phyloP scores from a whole-genome alignment of 1,140 invertebrate species.

The roundworm (Caenorhabditis elegans) region DNA sequence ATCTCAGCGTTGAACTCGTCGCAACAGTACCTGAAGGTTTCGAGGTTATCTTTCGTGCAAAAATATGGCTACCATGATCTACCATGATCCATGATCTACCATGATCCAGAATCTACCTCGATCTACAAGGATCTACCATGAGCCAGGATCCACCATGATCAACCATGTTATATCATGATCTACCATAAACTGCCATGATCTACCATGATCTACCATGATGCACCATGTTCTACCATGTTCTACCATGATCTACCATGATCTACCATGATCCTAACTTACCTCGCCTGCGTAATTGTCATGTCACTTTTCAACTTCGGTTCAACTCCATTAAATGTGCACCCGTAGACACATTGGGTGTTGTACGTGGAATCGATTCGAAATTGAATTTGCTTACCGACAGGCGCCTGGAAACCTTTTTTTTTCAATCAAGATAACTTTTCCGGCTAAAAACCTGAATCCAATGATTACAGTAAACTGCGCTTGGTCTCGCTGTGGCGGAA shows the following conservation, averaged over 20 bases:
- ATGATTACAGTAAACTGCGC: not conserved
- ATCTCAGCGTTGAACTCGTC: constrained; percentile 6
- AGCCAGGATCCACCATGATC: too few relatives aligned
- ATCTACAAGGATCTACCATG: too few relatives aligned
- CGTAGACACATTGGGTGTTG: constrained; percentile 16
- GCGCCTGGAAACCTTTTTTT: not conserved
- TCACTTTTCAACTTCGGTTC: not conserved
- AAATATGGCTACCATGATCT: too few relatives aligned
- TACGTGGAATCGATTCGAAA: not conserved
- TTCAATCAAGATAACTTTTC: not conserved
- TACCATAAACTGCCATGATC: too few relatives aligned
- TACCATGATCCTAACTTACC: too few relatives aligned
- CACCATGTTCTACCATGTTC: too few relatives aligned
- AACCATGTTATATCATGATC: too few relatives aligned
- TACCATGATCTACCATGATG: too few relatives aligned
- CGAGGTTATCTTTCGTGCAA: not conserved
- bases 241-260: too few relatives aligned
- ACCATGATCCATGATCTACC: too few relatives aligned
- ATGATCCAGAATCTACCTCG: too few relatives aligned
- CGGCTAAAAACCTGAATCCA: constrained; percentile 8
- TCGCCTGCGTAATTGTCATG: not conserved
- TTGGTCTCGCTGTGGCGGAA: not conserved
- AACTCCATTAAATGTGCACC: constrained; percentile 23
- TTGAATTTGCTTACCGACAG: constrained; percentile 1
- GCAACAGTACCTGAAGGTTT: constrained; percentile 20